phyloP scores from a whole-genome alignment of 2,113 vertebrate species.

The Blennius ocellaris region DNA sequence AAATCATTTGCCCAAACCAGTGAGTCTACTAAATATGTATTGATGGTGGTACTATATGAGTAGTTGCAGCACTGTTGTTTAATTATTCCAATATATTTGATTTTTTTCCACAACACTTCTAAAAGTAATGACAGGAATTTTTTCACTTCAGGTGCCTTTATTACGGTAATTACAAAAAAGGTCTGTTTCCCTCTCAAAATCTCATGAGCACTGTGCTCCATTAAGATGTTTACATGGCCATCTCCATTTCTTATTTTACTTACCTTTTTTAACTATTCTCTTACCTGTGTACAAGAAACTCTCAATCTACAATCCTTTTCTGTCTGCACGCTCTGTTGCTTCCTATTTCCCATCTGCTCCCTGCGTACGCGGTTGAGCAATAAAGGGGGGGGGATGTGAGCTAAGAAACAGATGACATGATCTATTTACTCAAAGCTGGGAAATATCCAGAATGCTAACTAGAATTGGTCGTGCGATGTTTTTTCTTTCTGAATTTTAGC shows the following conservation, averaged over 20 bases:
- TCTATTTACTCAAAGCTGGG: constrained; percentile 52
- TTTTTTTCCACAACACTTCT: too few species aligned
- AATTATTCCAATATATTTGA: too few species aligned
- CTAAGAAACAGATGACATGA: constrained; percentile 44
- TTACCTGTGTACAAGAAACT: constrained; percentile 36
- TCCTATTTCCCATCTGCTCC: constrained; percentile 57
- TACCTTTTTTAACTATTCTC: constrained; percentile 18
- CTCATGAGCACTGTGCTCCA: constrained; percentile 1
- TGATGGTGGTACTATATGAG: too few species aligned
- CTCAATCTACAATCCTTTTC: constrained; percentile 43
- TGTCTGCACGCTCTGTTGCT: constrained; percentile 54
- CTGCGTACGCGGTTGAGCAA: constrained; percentile 51
- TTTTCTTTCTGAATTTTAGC: neutral
- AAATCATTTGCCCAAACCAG: too few species aligned
- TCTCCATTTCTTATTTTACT: neutral
- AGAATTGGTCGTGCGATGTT: neutral
- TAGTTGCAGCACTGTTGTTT: too few species aligned
- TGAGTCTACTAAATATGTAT: too few species aligned
- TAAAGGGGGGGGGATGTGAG: constrained; percentile 30
- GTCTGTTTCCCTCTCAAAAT: neutral
- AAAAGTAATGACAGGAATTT: too few species aligned
- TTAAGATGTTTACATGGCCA: neutral
- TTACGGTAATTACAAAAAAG: too few species aligned
- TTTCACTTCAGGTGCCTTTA: too few species aligned
- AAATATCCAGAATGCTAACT: constrained; percentile 22